Percentiles rank a stretch among this genome's conserved stretches.
Conservation (phyloP, 2,888 invertebrate genomes). For the Phoenoteleia sp. region DNA sequence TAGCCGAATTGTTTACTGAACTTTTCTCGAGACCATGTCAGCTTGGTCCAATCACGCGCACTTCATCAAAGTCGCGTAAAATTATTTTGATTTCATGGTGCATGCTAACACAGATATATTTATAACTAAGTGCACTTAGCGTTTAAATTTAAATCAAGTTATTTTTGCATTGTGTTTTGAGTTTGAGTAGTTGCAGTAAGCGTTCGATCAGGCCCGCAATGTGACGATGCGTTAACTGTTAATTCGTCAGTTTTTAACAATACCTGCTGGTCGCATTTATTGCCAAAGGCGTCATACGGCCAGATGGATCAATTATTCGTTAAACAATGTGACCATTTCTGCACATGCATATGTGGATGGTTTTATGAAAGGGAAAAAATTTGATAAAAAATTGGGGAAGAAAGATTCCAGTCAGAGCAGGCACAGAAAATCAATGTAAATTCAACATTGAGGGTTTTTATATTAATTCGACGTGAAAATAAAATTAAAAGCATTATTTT, state of each 20-base stretch:
- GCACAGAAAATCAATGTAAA: not conserved
- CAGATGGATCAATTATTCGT: constrained; percentile 34
- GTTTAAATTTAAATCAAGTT: constrained; percentile 15
- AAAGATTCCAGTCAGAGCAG: not conserved
- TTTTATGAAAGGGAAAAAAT: constrained; percentile 1
- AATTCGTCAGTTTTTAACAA: constrained; percentile 43
- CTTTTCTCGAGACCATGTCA: too few relatives aligned
- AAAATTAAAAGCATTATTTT: too few relatives aligned
- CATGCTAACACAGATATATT: not conserved
- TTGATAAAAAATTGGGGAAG: not conserved
- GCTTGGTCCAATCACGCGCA: too few relatives aligned
- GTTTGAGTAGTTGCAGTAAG: too few relatives aligned
- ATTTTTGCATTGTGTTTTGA: not conserved
- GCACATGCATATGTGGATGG: constrained; percentile 3
- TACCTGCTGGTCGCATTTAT: constrained; percentile 28
- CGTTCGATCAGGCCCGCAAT: not conserved
- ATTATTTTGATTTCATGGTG: not conserved
- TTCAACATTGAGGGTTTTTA: too few relatives aligned
- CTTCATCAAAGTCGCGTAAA: not conserved
- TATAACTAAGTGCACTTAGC: not conserved
- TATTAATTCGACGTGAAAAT: too few relatives aligned
- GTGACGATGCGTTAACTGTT: not conserved
- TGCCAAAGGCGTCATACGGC: constrained; percentile 20
- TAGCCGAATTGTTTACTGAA: too few relatives aligned
- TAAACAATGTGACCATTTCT: constrained; percentile 38